Evolutionary conservation across 2,888 invertebrate genomes (phyloP), one percentile per base, ranked within the genome.

Genomic region (Troilus luridus): DNA sequence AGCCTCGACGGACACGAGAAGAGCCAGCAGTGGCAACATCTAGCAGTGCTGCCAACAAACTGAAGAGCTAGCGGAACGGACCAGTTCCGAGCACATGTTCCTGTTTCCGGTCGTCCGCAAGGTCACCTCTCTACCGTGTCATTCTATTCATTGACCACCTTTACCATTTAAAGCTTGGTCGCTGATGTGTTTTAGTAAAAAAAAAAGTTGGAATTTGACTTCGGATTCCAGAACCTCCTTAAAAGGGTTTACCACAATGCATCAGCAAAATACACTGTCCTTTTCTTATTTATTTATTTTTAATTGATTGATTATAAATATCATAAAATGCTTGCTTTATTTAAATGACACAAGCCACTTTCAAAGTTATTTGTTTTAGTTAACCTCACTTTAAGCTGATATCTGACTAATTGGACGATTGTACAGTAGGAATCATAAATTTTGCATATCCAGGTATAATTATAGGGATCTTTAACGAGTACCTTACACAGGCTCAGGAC

Each of bases 81-180:
- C 54, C 85, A 85, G 85, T 85, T 77, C 67, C 90, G 89, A 67
- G 24, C 90, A 85, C 77, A 54, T 67, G 90, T 77, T 90, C 90
- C 90, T 90, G 90, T 90, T 90, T 90, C 72, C 90, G 58, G 77
- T n/a, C 59, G 58, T 24, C 59, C 58, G 59, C 90, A 90, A 90
- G 89, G 89, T 89, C 77, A 85, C 56, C 85, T 85, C 85, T 58
- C 7, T 56, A 54, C 62, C 62, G 62, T 72, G 27, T 24, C 27
- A 11, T 56, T 9, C 85, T n/a, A 85, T 85, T 85, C 85, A 85
- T 85, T 58, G 56, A 56, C 85, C n/a, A 77, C 27, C 72, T 77
- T 77, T 77, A 77, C 8, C 27, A 17, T 77, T 77, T 41, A 77
- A 77, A 77, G 72, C 27, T 19, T 77, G 19, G 27, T 41, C 72